Base-by-base conservation (phyloP, 2,113 vertebrate genomes). In the Nothobranchius furzeri region DNA sequence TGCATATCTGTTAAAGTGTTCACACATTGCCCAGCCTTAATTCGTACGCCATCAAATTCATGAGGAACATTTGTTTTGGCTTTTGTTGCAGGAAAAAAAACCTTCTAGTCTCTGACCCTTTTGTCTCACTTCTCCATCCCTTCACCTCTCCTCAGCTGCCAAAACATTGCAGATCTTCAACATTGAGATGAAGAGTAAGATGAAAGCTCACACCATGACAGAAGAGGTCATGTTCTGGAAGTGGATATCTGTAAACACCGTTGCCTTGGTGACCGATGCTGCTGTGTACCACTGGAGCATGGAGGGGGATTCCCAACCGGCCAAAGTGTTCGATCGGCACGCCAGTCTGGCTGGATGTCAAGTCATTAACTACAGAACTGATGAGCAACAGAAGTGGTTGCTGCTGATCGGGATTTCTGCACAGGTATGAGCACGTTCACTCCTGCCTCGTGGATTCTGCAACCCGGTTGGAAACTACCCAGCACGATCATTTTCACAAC, bases 191-290 rank as follows among this genome's bases (percentile, higher is more conserved):
- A 98, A 97, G 91, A 98, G 95, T 73, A 98, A 97, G 90, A 91
- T 96, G 92, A 98, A 96, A 89, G 94, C 96, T 56, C 95, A 98
- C 82, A 95, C 93, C 0, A 96, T 96, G 94, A 90, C 94, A 0
- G 96, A 98, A 52, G 95, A 97, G 69, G 94, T 97, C 75, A 93
- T 95, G 88, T 98, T 98, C 88, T 98, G 96, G 96, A 98, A 97
- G 69, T 97, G 96, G 96, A 94, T 97, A 85, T 97, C 96, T 2
- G 92, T 95, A 36, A 96, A 95, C 87, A 96, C 95, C 0, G 92
- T 97, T 30, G 95, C 95, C 52, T 77, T 97, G 88, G 96, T 96
- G 81, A 98, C 95, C 0, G 95, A 97, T 74, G 93, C 92, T 0
- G 92, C 95, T 0, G 95, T 96, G 63, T 98, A 90, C 85, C 95